These are phyloP conservation scores for Chironex yamaguchii DNA, from an alignment of 30 jellyfish, hydroid and myxozoan species.

Conservation along the genomic window DNA sequence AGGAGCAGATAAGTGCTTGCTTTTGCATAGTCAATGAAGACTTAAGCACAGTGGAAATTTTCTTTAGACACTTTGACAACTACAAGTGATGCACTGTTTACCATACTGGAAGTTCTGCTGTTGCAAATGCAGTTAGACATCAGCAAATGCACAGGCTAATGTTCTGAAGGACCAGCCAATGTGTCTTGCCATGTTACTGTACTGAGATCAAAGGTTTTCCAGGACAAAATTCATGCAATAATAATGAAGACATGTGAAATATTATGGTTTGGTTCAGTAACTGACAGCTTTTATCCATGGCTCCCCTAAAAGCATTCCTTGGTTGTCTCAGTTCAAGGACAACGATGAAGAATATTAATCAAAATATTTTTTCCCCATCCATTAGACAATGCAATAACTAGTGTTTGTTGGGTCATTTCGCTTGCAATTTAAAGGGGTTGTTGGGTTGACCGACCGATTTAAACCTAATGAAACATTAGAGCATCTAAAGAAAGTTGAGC, in stretches of 20 bases:
- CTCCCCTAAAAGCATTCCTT: constrained; percentile 41
- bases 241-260: not conserved
- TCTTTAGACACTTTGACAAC: constrained; percentile 53
- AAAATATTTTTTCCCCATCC: constrained; percentile 39
- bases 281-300: constrained; percentile 40
- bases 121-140: constrained; percentile 40
- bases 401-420: too few species aligned
- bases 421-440: too few species aligned
- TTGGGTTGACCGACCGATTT: constrained; percentile 56
- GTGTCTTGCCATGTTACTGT: constrained; percentile 62
- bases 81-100: constrained; percentile 26
- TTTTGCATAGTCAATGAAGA: constrained; percentile 29
- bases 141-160: constrained; percentile 39
- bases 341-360: constrained; percentile 7
- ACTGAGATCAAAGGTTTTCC: constrained; percentile 35
- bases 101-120: constrained; percentile 27
- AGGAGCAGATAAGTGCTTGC: constrained; percentile 62
- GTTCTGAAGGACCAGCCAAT: constrained; percentile 53
- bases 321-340: constrained; percentile 22
- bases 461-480: constrained; percentile 58
- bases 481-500: constrained; percentile 31
- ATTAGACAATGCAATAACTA: constrained; percentile 36
- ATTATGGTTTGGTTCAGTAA: not conserved
- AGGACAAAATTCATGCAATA: constrained; percentile 39
- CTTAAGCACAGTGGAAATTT: constrained; percentile 23